Base-by-base conservation (phyloP, 2,113 vertebrate species). In the Tauraco erythrolophus region DNA sequence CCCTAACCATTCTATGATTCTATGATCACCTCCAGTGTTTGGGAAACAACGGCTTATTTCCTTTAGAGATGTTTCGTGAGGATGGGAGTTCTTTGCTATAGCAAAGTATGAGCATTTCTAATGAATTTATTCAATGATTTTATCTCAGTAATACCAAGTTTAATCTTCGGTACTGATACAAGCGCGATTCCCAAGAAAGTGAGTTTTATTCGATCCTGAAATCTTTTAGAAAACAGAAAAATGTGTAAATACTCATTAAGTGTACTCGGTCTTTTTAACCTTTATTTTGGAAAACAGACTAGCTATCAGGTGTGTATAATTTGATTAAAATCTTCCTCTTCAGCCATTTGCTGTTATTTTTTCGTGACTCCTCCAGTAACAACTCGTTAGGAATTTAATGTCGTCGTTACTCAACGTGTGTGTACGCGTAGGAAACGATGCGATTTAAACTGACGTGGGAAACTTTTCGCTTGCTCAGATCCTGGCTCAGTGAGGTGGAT, bases 401-500 rank as follows among this genome's bases (percentile, higher is more conserved):
- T 30, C 2, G 0, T 11, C n/a, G 37, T 41, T 95, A 35, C 14
- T 71, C 28, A 50, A 45, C 35, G 7, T 23, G 7, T 3, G 5
- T 17, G 35, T 22, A 16, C 11, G 10, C 50, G 37, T 77, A n/a
- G 39, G 50, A 64, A 81, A 56, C 0, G 0, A 48, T 22, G 51
- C 0, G 0, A 66, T 72, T 78, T 56, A 74, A 77, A 81, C 45
- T 90, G 92, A 70, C 54, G 13, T n/a, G 75, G 41, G 86, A 88
- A 94, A 88, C 54, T 48, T 74, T 90, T 61, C 28, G 9, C 43
- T 61, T 30, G 9, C 51, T 88, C 35, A 54, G 62, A 62, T 90
- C 90, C 86, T 60, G 23, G 58, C 56, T 94, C 92, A 88, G 60
- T 82, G 95, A 92, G 64, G 64, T 88, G 86, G 62, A 74, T 82